phyloP scores from a whole-genome alignment of 2,797 vertebrate genomes.

The Acestrorhynchus altus region DNA sequence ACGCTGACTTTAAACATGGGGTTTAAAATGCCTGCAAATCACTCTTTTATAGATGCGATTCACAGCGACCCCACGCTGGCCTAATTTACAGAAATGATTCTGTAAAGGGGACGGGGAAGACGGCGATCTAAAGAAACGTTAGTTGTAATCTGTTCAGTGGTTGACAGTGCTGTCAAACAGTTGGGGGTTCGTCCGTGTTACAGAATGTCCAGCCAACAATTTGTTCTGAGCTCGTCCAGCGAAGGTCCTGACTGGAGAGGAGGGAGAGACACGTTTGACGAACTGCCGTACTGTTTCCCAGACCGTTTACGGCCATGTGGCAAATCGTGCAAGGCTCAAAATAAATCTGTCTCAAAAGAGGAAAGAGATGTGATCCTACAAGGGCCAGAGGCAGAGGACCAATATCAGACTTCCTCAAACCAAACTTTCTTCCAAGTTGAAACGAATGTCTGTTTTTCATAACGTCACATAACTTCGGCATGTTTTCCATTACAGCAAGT shows the following conservation, averaged over 20 bases:
- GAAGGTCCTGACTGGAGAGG: constrained; percentile 11
- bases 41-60: too few species aligned
- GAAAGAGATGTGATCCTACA: constrained; percentile 46
- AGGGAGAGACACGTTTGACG: constrained; percentile 41
- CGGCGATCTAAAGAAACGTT: background rate
- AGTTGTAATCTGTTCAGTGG: constrained; percentile 7
- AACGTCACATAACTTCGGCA: constrained; percentile 7
- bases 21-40: too few species aligned
- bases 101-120: too few species aligned
- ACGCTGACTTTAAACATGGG: too few species aligned
- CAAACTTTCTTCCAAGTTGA: background rate
- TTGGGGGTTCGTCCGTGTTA: constrained; percentile 34
- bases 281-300: constrained; percentile 49
- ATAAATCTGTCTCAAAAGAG: constrained; percentile 59
- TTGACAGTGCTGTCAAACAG: constrained; percentile 31
- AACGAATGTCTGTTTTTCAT: constrained; percentile 28
- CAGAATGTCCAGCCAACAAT: constrained; percentile 35
- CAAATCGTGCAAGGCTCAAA: constrained; percentile 49
- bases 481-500: constrained; percentile 12
- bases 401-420: constrained; percentile 35
- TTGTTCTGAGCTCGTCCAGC: constrained; percentile 22
- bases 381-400: constrained; percentile 40
- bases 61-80: background rate
- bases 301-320: constrained; percentile 46
- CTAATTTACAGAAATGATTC: background rate